Base-by-base conservation (phyloP, 1,140 invertebrate species). In the Zaprionus camerounensis region DNA sequence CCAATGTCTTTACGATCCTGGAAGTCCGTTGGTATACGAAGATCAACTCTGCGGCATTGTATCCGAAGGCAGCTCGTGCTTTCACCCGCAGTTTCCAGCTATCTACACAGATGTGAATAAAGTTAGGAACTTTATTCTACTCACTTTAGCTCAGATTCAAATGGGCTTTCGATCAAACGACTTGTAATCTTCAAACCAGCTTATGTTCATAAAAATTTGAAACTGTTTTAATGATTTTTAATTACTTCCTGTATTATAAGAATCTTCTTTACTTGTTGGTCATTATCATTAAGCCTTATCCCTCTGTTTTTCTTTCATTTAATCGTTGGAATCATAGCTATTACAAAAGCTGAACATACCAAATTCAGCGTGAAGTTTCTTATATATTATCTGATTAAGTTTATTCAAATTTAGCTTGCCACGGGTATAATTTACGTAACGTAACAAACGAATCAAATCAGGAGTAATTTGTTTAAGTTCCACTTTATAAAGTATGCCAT, bases 11-110 rank as follows among this genome's bases (percentile, higher is more conserved):
- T 73, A 77, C 26, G 78, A 80, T 38, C 58, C 63, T 4, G 78
- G 78, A 12, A 49, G 78, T 61, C 78, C 78, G 0, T 28, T 80
- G 55, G n/a, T 80, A 2, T 61, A 41, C 15, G 53, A 51, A 9
- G 63, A 57, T 15, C 12, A 69, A 26, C 61, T 80, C 2, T 80
- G 78, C 24, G 78, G 78, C 24, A 34, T 80, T 9, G 74, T 65
- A 3, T 80, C 78, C 13, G 6, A 58, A 12, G 58, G 64, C 2
- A 44, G 51, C 1, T 17, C 44, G 7, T 80, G 78, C 38, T 11
- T 41, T 0, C 44, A 77, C 15, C 57, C 69, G 15, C 26, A n/a
- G 9, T 12, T 22, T 17, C 78, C 78, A 0, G 74, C 68, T 20
- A 55, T 80, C 26, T 80, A 65, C 36, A 80, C 78, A 26, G 59